Conservation (phyloP, 2,797 vertebrate genomes). For the Galago senegalensis region DNA sequence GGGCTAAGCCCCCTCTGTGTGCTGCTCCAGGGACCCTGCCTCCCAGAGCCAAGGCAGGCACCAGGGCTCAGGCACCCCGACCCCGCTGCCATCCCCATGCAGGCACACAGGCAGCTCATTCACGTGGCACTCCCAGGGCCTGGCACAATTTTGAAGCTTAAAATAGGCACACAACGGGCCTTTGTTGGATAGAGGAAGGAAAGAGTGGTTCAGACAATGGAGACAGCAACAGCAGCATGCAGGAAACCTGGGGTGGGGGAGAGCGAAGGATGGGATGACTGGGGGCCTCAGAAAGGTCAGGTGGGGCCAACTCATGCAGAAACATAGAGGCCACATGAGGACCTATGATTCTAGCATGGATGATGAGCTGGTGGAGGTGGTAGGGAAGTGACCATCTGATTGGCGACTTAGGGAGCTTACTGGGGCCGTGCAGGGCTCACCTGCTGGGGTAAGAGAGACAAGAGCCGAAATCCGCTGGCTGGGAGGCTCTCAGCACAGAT, state of each 20-base stretch:
- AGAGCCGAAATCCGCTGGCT: too few relatives aligned
- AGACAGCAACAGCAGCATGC: background rate
- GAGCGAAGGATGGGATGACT: fast-evolving
- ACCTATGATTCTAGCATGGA: background rate
- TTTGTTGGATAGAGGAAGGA: constrained; percentile 69
- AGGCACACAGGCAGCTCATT: constrained; percentile 17
- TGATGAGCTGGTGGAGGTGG: background rate
- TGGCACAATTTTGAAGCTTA: constrained; percentile 59
- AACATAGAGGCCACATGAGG: background rate
- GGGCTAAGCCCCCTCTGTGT: background rate
- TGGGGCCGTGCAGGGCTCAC: background rate
- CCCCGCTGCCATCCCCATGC: background rate
- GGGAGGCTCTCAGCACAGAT: background rate
- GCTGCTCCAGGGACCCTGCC: background rate
- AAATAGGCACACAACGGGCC: constrained; percentile 62
- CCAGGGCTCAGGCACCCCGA: background rate
- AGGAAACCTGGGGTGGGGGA: background rate
- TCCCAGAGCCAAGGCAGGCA: background rate
- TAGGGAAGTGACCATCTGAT: background rate
- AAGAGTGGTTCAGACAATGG: constrained; percentile 8
- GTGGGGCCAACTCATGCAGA: fast-evolving
- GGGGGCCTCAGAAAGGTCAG: background rate
- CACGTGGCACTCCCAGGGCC: constrained; percentile 29
- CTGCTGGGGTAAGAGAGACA: background rate
- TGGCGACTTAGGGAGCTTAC: background rate